Evolutionary conservation across 2,113 vertebrate species (phyloP), one percentile per base, ranked within the genome.

Genomic region (Hypomesus transpacificus): DNA sequence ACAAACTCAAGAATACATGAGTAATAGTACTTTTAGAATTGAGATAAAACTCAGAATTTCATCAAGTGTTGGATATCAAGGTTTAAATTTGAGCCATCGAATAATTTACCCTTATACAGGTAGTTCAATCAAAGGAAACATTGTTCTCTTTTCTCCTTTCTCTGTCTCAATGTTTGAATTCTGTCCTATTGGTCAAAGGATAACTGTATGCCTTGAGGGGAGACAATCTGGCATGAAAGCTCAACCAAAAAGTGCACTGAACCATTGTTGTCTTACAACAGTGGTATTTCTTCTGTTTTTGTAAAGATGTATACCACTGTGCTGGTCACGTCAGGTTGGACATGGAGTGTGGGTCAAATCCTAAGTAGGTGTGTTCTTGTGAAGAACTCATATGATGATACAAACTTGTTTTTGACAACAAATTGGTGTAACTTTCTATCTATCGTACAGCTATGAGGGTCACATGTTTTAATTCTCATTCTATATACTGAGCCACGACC

Each of bases 41-140:
- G 53, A 56, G 53, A 18, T 56, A 6, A 18, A 56, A 56, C 70
- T 21, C 20, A 21, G 56, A 63, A 58, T 74, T 72, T 75, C 61
- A 69, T 66, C 1, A 26, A 46, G 5, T 46, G 39, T 46, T 46
- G 13, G 9, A 46, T 46, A 46, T 13, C 8, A 46, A 46, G 9
- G 39, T 46, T 46, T 63, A 3, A 14, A 22, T 61, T 22, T 14
- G 20, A 18, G 7, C 53, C 20, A 26, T 31, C n/a, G 20, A 26
- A 64, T 31, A 39, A 39, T 13, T 46, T 46, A 11, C 9, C 39
- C 62, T 31, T 13, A 64, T 34, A 9, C 39, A 16, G 11, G 51
- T 8, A 21, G n/a, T 34, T 66, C 11, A 8, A 17, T 66, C 64
- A 67, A 1, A 59, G 1, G 21, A 59, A 59, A 22, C 57, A 21